Evolutionary conservation across 2,888 invertebrate genomes (phyloP).

Genomic region (Drosophila paranaensis): DNA sequence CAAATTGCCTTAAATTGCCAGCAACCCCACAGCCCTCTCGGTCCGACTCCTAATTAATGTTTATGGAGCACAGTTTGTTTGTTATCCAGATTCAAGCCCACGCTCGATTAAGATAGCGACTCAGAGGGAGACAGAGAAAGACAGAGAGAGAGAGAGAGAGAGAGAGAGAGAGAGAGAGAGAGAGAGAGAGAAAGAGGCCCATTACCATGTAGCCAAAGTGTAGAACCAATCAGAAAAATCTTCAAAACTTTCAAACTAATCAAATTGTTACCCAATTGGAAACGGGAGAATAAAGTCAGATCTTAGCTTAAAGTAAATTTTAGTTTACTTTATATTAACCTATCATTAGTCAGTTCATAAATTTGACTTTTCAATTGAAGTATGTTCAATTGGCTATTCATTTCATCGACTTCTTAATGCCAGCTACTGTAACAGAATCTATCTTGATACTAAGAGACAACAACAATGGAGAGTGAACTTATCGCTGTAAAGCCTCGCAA

Average conservation of each 20-base stretch:
- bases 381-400: no score
- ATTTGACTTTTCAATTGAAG: no score
- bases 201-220: constrained; percentile 34
- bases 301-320: neutral
- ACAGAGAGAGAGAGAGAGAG: neutral
- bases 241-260: constrained; percentile 12
- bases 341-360: no score
- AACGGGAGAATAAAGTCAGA: neutral
- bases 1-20: constrained; percentile 58
- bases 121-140: no score
- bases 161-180: constrained; percentile 4
- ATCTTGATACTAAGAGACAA: neutral
- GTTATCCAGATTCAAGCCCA: constrained; percentile 51
- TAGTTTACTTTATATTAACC: neutral
- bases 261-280: neutral
- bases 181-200: no score
- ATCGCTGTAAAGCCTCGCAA: constrained; percentile 15
- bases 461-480: constrained; percentile 14
- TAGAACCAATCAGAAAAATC: constrained; percentile 39
- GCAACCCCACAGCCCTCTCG: neutral
- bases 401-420: neutral
- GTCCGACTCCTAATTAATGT: constrained; percentile 68
- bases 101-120: constrained; percentile 34
- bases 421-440: neutral
- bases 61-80: constrained; percentile 50